Percentiles rank a stretch among this genome's conserved stretches.
Conservation (phyloP, 2,797 vertebrate species). For the Notolabrus celidotus region DNA sequence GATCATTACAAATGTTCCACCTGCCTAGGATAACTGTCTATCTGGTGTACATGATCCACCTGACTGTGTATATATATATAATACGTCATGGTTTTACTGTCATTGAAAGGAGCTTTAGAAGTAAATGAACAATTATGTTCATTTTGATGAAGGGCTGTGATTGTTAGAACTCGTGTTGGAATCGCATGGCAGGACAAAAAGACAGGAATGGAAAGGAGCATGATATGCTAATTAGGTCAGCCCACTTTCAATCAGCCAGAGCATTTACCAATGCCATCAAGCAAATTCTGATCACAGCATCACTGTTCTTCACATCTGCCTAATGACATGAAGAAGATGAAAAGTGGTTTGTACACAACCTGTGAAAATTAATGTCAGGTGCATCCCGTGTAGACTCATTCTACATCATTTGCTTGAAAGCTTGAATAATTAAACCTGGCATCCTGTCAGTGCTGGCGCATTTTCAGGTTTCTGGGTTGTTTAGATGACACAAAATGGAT, state of each 20-base stretch:
- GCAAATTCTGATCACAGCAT: neutral
- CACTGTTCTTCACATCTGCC: constrained; percentile 13
- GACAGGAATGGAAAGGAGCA: too few relatives aligned
- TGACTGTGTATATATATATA: too few relatives aligned
- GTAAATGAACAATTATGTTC: neutral
- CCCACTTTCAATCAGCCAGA: neutral
- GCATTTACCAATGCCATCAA: constrained; percentile 1
- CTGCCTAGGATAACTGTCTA: too few relatives aligned
- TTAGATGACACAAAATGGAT: constrained; percentile 58
- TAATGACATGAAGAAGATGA: constrained; percentile 8
- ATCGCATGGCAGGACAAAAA: neutral
- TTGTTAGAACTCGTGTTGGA: neutral
- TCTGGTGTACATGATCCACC: too few relatives aligned
- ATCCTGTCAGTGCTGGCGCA: constrained; percentile 39
- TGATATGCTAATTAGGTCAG: too few relatives aligned
- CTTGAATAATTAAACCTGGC: constrained; percentile 48
- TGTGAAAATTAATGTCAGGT: constrained; percentile 36
- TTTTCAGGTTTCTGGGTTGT: constrained; percentile 45
- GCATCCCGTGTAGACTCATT: constrained; percentile 12
- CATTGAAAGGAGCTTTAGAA: too few relatives aligned
- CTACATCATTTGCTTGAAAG: constrained; percentile 34
- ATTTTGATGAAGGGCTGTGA: neutral
- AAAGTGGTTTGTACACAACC: constrained; percentile 26
- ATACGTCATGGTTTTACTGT: neutral
- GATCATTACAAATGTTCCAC: neutral